Evolutionary conservation across 2,113 vertebrate genomes (phyloP), one percentile per base, ranked within the genome.

Genomic region (Cnemophilus loriae): DNA sequence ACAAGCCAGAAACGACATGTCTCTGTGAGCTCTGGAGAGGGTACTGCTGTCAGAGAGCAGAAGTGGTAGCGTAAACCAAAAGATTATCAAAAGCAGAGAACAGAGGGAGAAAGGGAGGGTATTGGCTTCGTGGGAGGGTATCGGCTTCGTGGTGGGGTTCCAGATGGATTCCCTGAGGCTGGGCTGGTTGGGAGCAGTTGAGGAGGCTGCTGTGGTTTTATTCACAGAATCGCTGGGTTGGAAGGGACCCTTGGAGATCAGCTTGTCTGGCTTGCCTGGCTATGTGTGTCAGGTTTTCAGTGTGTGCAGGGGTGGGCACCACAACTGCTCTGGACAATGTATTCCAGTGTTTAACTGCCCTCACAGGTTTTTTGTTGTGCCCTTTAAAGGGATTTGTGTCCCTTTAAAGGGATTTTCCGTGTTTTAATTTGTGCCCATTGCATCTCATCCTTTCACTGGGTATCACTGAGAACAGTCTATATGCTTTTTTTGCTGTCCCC

Each of bases 71-170:
- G 30, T 44, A 61, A 92, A 60, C 17, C 13, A 52, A 74, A 76
- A 68, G 35, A 21, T 3, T 50, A 15, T 41, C n/a, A 57, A 60
- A 81, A 74, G 9, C 53, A 86, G 61, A 63, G 53, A 64, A 44
- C 11, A 39, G 12, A 84, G 56, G 42, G 76, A 86, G 37, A 46
- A 87, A 24, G 33, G 61, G 49, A 50, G 23, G 24, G 11, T n/a
- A 9, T 78, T 1, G 5, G n/a, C 46, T 77, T 67, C 0, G 0
- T 89, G 47, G 4, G 49, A 50, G 23, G 24, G 11, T n/a, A 9
- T 78, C 1, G 5, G n/a, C 46, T 77, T 67, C 0, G 0, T 89
- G 47, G 4, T 53, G 63, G 50, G 35, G 30, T 39, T 92, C 37
- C 46, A 61, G 42, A 19, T 83, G 63, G 27, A n/a, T n/a, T 84